These are phyloP conservation scores for Trissolcus japonicus DNA, from an alignment of 2,888 invertebrate species.

Conservation along the genomic window DNA sequence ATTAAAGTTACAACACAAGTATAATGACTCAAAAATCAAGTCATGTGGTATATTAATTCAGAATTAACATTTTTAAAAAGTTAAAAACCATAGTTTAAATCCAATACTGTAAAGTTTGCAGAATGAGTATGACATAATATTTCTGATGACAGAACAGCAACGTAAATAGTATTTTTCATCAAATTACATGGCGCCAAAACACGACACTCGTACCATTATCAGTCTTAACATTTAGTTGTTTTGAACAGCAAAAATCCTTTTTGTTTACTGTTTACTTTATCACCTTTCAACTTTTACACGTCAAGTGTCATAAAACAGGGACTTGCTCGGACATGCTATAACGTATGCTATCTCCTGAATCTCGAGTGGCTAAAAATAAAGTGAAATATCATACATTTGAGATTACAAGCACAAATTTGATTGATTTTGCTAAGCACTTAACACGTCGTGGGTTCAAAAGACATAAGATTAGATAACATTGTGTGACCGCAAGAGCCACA, in stretches of 20 bases:
- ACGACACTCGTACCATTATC: not conserved
- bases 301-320: slow-evolving; percentile 19
- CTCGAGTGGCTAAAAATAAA: slow-evolving; percentile 35
- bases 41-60: too few species aligned
- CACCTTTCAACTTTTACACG: slow-evolving; percentile 21
- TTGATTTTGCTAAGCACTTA: slow-evolving; percentile 44
- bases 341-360: slow-evolving; percentile 17
- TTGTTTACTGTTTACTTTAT: not conserved
- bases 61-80: too few species aligned
- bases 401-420: slow-evolving; percentile 39
- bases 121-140: too few species aligned
- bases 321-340: slow-evolving; percentile 3
- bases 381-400: slow-evolving; percentile 11
- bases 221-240: not conserved
- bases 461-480: slow-evolving; percentile 39
- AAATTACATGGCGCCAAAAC: not conserved
- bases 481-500: slow-evolving; percentile 13
- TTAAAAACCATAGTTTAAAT: too few species aligned
- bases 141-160: too few species aligned
- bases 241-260: too few species aligned
- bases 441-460: slow-evolving; percentile 19
- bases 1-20: too few species aligned
- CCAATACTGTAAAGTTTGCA: too few species aligned
- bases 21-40: too few species aligned
- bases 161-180: not conserved